Evolutionary conservation across 1,140 invertebrate species (phyloP).

Genomic region (Pseudachorutes palmiensis): DNA sequence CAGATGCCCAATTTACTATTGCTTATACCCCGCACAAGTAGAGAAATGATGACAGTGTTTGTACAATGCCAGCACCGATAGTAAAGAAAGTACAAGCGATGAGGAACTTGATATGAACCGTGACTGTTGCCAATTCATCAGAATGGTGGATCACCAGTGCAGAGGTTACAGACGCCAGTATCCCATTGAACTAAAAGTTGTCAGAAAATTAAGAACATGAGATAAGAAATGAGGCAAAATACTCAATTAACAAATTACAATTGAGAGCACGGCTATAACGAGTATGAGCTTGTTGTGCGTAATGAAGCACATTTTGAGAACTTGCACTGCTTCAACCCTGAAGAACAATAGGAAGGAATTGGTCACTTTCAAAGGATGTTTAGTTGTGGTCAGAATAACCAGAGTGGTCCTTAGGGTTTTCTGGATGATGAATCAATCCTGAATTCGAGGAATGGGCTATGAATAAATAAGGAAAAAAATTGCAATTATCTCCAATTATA

Average conservation of each 20-base stretch:
- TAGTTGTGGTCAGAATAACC: not conserved
- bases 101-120: not conserved
- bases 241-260: not conserved
- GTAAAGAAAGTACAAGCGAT: conserved; percentile 1
- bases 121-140: not conserved
- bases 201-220: not conserved
- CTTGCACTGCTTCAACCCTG: no score
- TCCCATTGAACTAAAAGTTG: not conserved
- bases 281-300: conserved; percentile 5
- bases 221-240: not conserved
- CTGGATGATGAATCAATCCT: no score
- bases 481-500: no score
- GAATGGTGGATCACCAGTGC: not conserved
- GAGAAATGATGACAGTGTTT: conserved; percentile 3
- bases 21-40: not conserved
- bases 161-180: not conserved
- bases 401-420: no score
- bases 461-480: no score
- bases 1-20: no score
- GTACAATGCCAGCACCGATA: conserved; percentile 4
- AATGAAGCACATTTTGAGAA: not conserved
- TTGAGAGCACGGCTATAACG: not conserved
- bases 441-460: no score
- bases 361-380: not conserved
- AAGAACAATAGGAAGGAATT: not conserved